These are phyloP conservation scores for Odontothrips loti DNA, from an alignment of 2,888 invertebrate species.

Conservation along the genomic window DNA sequence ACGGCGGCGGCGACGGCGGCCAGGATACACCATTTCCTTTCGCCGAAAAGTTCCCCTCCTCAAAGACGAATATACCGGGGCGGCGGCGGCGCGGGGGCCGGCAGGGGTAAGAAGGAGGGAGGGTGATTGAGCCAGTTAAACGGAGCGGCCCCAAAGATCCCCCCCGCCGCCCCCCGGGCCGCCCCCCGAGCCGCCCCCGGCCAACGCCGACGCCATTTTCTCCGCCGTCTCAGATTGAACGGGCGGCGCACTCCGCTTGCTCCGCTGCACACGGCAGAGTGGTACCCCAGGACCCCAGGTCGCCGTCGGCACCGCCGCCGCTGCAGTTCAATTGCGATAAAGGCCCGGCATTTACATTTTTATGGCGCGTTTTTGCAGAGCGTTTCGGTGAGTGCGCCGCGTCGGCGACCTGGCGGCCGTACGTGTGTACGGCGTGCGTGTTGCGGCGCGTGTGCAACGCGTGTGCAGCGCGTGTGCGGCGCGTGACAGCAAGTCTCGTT, in stretches of 20 bases:
- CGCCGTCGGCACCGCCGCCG: too few species aligned
- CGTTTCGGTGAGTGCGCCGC: not conserved
- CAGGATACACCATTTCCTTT: constrained; percentile 24
- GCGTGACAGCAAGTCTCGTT: too few species aligned
- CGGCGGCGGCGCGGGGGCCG: not conserved
- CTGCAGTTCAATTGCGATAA: constrained; percentile 10
- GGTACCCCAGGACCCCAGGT: not conserved
- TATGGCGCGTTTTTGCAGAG: not conserved
- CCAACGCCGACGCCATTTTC: too few species aligned
- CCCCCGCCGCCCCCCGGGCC: not conserved
- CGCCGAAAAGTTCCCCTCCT: not conserved
- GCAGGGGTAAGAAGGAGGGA: not conserved
- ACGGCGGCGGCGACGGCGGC: not conserved
- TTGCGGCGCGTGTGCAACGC: too few species aligned
- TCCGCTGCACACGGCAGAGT: too few species aligned
- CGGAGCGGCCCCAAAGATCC: not conserved
- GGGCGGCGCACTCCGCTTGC: too few species aligned
- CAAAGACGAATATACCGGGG: not conserved
- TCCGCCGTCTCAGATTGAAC: too few species aligned
- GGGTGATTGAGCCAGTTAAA: constrained; percentile 6
- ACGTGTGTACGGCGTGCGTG: not conserved
- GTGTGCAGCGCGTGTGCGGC: too few species aligned
- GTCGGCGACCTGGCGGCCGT: too few species aligned
- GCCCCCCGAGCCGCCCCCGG: too few species aligned
- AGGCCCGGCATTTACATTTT: constrained; percentile 4